phyloP scores from a whole-genome alignment of 2,113 vertebrate genomes.

The Piaya cayana region DNA sequence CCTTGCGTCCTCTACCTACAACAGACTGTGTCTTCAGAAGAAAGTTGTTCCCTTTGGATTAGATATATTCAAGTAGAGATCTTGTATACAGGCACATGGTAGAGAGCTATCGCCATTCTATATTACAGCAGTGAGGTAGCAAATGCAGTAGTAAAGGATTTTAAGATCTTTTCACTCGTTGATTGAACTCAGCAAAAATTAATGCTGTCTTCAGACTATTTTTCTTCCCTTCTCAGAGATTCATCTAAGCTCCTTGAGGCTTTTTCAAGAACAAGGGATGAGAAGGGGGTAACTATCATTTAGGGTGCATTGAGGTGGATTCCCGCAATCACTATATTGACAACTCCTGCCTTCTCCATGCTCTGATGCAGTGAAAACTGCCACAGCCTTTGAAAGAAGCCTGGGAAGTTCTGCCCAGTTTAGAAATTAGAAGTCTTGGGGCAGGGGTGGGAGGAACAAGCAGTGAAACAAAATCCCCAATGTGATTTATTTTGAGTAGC shows the following conservation, averaged over 20 bases:
- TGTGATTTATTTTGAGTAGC: neutral
- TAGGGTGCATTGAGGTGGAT: neutral
- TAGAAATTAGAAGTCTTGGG: neutral
- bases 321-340: neutral
- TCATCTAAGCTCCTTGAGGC: neutral
- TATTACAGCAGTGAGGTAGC: neutral
- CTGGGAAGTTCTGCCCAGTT: neutral
- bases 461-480: neutral
- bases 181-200: neutral
- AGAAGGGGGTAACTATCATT: neutral
- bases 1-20: neutral
- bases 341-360: neutral
- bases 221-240: neutral
- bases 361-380: neutral
- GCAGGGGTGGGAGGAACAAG: neutral
- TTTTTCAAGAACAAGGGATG: neutral
- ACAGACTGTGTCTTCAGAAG: neutral
- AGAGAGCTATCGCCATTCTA: neutral
- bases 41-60: neutral
- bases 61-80: neutral
- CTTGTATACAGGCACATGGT: fast-evolving
- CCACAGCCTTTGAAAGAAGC: neutral
- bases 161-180: neutral
- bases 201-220: neutral
- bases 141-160: neutral